Base-by-base conservation (phyloP, 1,140 invertebrate genomes). In the Diabrotica undecimpunctata region DNA sequence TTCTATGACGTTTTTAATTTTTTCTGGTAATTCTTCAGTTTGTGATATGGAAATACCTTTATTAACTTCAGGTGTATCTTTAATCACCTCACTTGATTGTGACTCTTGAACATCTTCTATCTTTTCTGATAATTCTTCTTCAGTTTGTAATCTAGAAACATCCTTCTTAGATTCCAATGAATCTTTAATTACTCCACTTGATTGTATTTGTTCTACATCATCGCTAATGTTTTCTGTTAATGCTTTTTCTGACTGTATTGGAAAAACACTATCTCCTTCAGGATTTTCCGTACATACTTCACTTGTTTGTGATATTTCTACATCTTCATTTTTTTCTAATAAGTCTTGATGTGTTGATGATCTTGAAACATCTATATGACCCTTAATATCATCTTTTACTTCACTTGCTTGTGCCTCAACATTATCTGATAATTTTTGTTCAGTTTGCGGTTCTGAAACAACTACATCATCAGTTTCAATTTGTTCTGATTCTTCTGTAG, bases 101-200 rank as follows among this genome's bases (percentile, higher is more conserved):
- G 51, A 6, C 14, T 6, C 11, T 11, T 53, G n/a, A 6, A 12
- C 51, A 53, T 53, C 51, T 14, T 11, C n/a, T 10, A 53, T 12
- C 9, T 53, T 53, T 53, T 53, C 51, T 53, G n/a, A n/a, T 53
- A 8, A 6, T 53, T 53, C n/a, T 12, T 53, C 51, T 10, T 53
- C 11, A 53, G 51, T 10, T 11, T 53, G 51, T 25, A 25, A 25
- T 25, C 25, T 25, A 25, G 25, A 25, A 25, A 2, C 25, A 25
- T 25, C 25, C 25, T 25, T 53, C 4, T 12, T 10, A 53, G 14
- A 12, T 53, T 53, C n/a, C 0, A 11, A 14, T 53, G 51, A 53
- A 6, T 11, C 51, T 52, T n/a, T 12, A 53, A 14, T 53, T 53
- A 4, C 25, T 25, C 46, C 46, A 10, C 9, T 50, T 50, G 46